Conservation (phyloP, 2,113 vertebrate genomes). For the Sula dactylatra region DNA sequence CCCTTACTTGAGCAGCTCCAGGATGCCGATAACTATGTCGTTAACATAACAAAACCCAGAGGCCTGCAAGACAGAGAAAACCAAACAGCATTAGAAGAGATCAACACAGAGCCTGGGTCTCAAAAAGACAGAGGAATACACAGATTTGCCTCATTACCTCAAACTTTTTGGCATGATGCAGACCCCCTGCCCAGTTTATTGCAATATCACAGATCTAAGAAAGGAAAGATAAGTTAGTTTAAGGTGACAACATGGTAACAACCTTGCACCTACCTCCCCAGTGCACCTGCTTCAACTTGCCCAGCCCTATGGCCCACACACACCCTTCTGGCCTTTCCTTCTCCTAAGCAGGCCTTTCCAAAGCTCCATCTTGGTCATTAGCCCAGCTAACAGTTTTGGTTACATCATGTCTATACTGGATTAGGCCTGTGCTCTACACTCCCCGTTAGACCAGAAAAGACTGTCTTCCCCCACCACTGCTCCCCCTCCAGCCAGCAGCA, state of each 20-base stretch:
- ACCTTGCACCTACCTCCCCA: too few species aligned
- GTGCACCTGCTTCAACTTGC: background rate
- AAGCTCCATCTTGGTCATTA: background rate
- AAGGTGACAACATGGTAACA: background rate
- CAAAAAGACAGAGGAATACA: background rate
- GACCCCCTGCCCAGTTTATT: slow-evolving; percentile 97
- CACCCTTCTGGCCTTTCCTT: background rate
- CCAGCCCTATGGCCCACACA: background rate
- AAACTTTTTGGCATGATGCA: slow-evolving; percentile 98
- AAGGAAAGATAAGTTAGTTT: background rate
- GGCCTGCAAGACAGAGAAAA: slow-evolving; percentile 76
- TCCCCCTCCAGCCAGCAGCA: background rate
- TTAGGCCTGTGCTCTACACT: background rate
- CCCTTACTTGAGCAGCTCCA: slow-evolving; percentile 97
- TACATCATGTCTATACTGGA: background rate
- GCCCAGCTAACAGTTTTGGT: background rate
- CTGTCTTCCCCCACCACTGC: too few species aligned
- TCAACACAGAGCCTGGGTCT: background rate
- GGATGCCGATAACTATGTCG: slow-evolving; percentile 97
- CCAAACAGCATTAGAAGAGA: background rate
- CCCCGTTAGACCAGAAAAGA: background rate
- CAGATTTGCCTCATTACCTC: slow-evolving; percentile 80
- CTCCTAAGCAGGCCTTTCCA: background rate
- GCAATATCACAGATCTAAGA: slow-evolving; percentile 96
- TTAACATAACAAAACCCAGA: slow-evolving; percentile 99